Conservation (phyloP, 2,797 vertebrate species). For the Euthynnus affinis region DNA sequence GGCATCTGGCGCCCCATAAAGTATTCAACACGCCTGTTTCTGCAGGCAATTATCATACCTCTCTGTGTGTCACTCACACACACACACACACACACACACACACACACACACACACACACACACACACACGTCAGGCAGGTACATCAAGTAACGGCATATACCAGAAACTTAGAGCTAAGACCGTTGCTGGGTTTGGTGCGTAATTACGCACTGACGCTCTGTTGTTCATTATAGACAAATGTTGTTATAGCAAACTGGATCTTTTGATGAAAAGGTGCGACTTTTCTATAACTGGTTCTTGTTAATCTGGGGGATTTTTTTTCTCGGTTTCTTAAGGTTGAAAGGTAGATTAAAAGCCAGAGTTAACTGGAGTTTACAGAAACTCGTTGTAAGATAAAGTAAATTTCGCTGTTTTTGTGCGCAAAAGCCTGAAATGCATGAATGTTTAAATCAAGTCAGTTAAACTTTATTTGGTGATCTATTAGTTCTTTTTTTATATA, state of each 20-base stretch:
- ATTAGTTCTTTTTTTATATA: neutral
- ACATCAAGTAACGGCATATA: constrained; percentile 83
- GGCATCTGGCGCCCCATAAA: constrained; percentile 21
- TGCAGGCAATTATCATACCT: constrained; percentile 67
- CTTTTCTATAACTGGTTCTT: neutral
- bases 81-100: constrained; percentile 26
- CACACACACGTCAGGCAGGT: constrained; percentile 76
- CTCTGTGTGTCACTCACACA: constrained; percentile 5
- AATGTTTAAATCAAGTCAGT: neutral
- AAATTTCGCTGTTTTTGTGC: neutral
- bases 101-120: constrained; percentile 32
- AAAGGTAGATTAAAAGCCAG: accelerated
- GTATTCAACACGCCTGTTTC: constrained; percentile 41
- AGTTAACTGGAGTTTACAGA: neutral
- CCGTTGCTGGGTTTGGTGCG: constrained; percentile 57
- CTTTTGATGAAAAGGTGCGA: accelerated
- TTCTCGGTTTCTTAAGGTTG: no score
- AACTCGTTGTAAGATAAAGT: neutral
- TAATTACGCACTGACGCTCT: constrained; percentile 22
- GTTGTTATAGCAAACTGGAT: neutral
- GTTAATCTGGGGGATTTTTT: neutral
- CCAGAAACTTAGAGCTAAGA: constrained; percentile 44
- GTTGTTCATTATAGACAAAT: accelerated
- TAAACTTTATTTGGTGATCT: accelerated
- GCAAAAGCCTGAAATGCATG: neutral